phyloP scores from a whole-genome alignment of 2,888 invertebrate species.

The Chymomyza fuscimana region DNA sequence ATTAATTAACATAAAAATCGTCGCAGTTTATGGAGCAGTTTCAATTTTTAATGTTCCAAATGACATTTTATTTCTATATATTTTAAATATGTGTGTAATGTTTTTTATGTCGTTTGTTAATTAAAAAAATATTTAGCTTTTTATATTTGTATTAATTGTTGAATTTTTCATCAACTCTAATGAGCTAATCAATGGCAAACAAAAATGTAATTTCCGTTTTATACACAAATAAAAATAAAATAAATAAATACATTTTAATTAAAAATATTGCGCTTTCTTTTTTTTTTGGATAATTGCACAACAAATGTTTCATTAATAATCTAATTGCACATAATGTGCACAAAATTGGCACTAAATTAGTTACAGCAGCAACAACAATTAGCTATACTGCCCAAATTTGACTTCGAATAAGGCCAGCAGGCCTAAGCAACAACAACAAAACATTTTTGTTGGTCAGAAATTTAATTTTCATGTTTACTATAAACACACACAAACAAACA shows the following conservation, averaged over 20 bases:
- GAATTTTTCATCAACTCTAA: conserved; percentile 62
- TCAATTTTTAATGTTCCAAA: conserved; percentile 40
- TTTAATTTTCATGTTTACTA: conserved; percentile 49
- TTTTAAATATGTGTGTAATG: not conserved
- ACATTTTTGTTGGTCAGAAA: conserved; percentile 49
- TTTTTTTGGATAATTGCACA: conserved; percentile 54
- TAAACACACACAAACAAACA: conserved; percentile 25
- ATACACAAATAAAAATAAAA: not conserved
- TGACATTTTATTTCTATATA: not conserved
- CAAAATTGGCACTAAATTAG: conserved; percentile 71
- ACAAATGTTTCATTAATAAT: conserved; percentile 71
- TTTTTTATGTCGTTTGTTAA: conserved; percentile 33
- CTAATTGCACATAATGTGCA: conserved; percentile 69
- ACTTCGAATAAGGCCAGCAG: not conserved
- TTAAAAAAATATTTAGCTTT: conserved; percentile 52
- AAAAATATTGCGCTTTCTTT: conserved; percentile 42
- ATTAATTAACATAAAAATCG: conserved; percentile 26
- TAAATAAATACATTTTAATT: conserved; percentile 55
- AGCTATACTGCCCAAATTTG: not conserved
- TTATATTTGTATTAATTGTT: conserved; percentile 35
- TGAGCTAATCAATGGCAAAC: conserved; percentile 61
- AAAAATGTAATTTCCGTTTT: conserved; percentile 56
- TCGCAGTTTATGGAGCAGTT: conserved; percentile 20
- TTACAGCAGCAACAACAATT: conserved; percentile 39
- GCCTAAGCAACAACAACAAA: conserved; percentile 3